Percentiles rank a stretch among this genome's conserved stretches.
Conservation (phyloP, 2,113 vertebrate genomes). For the Himantopus leucocephalus region DNA sequence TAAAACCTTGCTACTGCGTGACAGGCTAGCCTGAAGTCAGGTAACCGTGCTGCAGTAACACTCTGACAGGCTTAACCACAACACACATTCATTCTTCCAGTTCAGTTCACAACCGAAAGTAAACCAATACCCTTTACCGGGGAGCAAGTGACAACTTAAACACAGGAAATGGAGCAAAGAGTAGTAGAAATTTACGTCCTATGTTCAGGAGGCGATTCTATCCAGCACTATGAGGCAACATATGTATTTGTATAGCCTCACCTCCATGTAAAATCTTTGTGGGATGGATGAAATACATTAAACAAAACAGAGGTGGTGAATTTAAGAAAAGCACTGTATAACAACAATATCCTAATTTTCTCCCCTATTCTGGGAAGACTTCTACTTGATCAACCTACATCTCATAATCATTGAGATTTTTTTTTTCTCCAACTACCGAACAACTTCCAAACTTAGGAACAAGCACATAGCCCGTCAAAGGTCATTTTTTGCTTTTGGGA, state of each 20-base stretch:
- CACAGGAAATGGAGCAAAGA: background rate
- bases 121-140: background rate
- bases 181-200: background rate
- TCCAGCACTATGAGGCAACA: background rate
- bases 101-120: conserved; percentile 8
- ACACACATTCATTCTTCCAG: background rate
- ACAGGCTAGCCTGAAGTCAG: background rate
- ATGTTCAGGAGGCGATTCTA: background rate
- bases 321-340: background rate
- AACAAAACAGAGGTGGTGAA: background rate
- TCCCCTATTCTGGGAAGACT: background rate
- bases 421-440: background rate
- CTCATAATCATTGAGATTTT: background rate
- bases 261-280: background rate
- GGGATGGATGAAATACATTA: background rate
- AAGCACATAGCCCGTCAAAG: background rate
- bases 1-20: background rate
- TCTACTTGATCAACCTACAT: background rate
- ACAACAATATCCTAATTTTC: background rate
- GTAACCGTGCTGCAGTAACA: background rate
- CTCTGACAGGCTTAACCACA: background rate
- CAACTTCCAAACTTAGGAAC: background rate
- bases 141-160: background rate
- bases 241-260: background rate
- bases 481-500: background rate